Evolutionary conservation across 1,140 invertebrate species (phyloP).

Genomic region (Lepidotrigona ventralis): DNA sequence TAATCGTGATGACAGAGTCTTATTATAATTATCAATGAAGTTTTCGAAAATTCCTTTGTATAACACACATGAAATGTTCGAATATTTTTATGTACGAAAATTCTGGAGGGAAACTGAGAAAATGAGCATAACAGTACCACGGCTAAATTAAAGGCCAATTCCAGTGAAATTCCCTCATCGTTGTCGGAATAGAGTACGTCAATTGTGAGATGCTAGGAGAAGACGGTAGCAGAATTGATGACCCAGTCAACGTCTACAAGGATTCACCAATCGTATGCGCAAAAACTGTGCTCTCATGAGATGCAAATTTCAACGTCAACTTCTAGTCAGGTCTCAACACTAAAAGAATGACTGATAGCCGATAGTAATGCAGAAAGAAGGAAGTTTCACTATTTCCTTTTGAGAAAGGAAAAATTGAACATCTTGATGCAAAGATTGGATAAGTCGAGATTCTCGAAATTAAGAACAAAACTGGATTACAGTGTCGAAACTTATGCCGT

Average conservation of each 20-base stretch:
- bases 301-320: neutral
- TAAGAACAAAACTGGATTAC: no score
- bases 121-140: no score
- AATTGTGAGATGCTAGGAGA: neutral
- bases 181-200: neutral
- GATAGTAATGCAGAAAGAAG: no score
- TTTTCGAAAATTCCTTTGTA: no score
- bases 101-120: neutral
- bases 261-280: neutral
- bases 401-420: neutral
- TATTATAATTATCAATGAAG: no score
- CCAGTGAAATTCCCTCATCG: neutral
- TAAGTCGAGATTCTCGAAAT: no score
- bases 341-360: neutral
- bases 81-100: neutral
- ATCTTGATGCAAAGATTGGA: no score
- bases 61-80: no score
- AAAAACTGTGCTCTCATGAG: neutral
- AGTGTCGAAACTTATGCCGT: no score
- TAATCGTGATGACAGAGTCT: no score
- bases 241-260: neutral
- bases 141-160: neutral
- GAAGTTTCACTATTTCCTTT: neutral
- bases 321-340: neutral
- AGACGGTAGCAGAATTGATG: neutral